Evolutionary conservation across 35 echinoderm and acorn worm species (phyloP), one percentile per base, ranked within the genome.

Genomic region (Amphiura filiformis): DNA sequence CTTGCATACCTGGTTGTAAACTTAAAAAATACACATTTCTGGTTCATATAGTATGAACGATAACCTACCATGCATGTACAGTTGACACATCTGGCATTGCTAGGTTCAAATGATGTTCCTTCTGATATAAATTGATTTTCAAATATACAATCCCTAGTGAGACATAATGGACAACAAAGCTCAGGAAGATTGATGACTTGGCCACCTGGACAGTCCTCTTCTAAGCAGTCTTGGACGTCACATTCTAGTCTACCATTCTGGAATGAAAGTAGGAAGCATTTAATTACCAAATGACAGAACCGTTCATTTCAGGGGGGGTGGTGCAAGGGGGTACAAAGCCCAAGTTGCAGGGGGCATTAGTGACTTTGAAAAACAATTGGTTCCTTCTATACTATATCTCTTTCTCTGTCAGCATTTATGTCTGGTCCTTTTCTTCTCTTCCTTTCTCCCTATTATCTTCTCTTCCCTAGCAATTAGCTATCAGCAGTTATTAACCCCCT

Each of bases 31-130:
- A n/a, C n/a, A n/a, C n/a, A n/a, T n/a, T n/a, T n/a, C n/a, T n/a
- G n/a, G n/a, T n/a, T n/a, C n/a, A n/a, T n/a, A n/a, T n/a, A n/a
- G n/a, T n/a, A n/a, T n/a, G n/a, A n/a, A n/a, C n/a, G n/a, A n/a
- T n/a, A 15, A 92, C 96, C 93, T 80, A 98, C 96, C 33, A 85
- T 87, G 56, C 96, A 98, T 39, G 78, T 44, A 38, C 96, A 98
- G 40, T 89, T 85, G 41, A 84, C 85, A 56, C 93, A 98, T 13
- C 36, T 78, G 78, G 92, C 92, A 38, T 47, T 83, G 28, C 47
- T 82, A 13, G 93, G 96, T 41, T 89, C 36, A 56, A 94, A 92
- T 28, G 32, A 42, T 9, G 91, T 89, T 35, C 90, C 89, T 56
- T 98, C 75, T 5, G 82, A 37, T 39, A 89, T 84, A 4, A 92